Evolutionary conservation across 2,113 vertebrate genomes (phyloP), one percentile per base, ranked within the genome.

Genomic region (Fukomys damarensis): DNA sequence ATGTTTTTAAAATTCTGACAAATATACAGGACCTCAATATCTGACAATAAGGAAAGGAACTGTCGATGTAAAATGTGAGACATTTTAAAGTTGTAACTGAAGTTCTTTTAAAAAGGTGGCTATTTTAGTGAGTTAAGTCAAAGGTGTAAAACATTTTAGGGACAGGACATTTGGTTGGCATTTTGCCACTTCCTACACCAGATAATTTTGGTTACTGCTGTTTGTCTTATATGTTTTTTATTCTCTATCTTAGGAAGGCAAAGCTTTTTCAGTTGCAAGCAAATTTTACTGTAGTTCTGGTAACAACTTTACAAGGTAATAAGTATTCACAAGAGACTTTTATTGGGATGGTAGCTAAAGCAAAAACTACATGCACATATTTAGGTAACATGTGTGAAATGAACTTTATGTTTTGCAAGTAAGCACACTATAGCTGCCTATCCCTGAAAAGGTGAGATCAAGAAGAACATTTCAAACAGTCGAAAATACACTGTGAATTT

Each of bases 241-340:
- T 94, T 96, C 90, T 92, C 82, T 43, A 91, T 96, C 87, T 86
- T 96, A 93, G 70, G 86, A 97, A 95, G 96, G 94, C 93, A 93
- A 93, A 89, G 95, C 38, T 81, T 97, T 98, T 94, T 88, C 70
- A 93, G 72, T 96, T 80, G 66, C 92, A 96, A 92, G 92, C 72
- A 92, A 86, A 95, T 93, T 97, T 94, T 96, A 96, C 93, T 96
- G 56, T 94, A 94, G 96, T 72, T 92, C 96, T 94, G 92, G 93
- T 96, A 97, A 97, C 97, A 93, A 82, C 92, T 96, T 98, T 97
- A 98, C 96, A 96, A 97, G 95, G 97, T 97, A 94, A 97, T 97
- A 97, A 97, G 96, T 93, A 97, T 92, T 95, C 96, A 97, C 97
- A 93, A 96, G 95, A 98, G 96, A 68, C 86, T 98, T 97, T 97